Conservation (phyloP, 2,113 vertebrate species). For the Micromys minutus region DNA sequence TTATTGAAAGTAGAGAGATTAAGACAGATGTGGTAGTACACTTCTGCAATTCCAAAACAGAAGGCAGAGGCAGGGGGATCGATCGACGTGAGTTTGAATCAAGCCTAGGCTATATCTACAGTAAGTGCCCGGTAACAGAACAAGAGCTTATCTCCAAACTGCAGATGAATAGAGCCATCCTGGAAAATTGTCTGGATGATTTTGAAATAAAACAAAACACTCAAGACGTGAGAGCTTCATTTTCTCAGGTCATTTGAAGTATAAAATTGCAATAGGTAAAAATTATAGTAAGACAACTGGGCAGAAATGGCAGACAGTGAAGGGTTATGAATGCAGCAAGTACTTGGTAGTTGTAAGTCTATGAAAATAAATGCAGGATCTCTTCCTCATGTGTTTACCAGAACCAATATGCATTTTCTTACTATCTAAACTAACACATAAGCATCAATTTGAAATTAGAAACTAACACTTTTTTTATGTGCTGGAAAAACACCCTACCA, state of each 20-base stretch:
- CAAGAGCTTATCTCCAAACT: not conserved
- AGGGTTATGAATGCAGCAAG: not conserved
- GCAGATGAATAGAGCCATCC: not conserved
- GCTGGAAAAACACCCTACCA: not conserved
- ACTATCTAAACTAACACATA: not conserved
- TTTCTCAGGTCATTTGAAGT: slow-evolving; percentile 20
- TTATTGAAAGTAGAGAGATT: not conserved
- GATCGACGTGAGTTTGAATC: not conserved
- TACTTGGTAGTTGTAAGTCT: not conserved
- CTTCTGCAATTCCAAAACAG: not conserved
- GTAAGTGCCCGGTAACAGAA: not conserved
- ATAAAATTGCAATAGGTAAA: not conserved
- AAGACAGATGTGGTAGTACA: not conserved
- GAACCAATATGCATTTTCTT: not conserved
- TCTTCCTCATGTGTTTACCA: not conserved
- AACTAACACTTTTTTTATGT: not conserved
- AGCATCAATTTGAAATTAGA: not conserved
- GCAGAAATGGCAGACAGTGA: not conserved
- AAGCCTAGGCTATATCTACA: not conserved
- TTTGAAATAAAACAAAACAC: not conserved
- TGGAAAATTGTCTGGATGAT: not conserved
- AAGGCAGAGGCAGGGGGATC: not conserved
- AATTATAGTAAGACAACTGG: not conserved
- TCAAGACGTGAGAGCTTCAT: not conserved
- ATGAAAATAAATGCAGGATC: not conserved